These are phyloP conservation scores for Nebria ingens DNA, from an alignment of 1,140 invertebrate species.

Conservation along the genomic window DNA sequence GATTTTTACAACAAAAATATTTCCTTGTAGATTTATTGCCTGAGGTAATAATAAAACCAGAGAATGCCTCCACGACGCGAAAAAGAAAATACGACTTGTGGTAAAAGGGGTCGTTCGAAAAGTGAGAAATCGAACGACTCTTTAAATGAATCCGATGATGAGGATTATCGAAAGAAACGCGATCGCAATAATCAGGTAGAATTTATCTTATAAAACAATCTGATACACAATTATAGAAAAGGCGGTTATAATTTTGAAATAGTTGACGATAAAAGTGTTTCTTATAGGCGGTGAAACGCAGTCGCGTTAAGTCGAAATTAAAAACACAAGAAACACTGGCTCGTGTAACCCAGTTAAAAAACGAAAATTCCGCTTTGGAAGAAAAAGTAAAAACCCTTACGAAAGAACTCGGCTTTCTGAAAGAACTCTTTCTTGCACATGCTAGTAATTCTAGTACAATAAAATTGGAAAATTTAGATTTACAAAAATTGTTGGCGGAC, in stretches of 20 bases:
- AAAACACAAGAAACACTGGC: conserved; percentile 70
- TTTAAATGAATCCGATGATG: conserved; percentile 46
- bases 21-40: neutral
- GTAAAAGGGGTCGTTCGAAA: neutral
- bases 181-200: conserved; percentile 74
- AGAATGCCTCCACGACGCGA: conserved; percentile 28
- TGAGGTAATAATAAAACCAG: neutral
- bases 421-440: conserved; percentile 76
- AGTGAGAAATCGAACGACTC: conserved; percentile 19
- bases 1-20: neutral
- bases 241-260: conserved; percentile 11
- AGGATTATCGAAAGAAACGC: conserved; percentile 67
- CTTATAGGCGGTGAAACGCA: conserved; percentile 74
- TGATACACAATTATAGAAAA: no score
- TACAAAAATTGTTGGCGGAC: conserved; percentile 43
- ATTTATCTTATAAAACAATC: no score
- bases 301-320: conserved; percentile 75
- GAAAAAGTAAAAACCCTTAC: conserved; percentile 77
- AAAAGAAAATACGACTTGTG: conserved; percentile 18
- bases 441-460: conserved; percentile 45
- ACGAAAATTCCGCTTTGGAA: conserved; percentile 74
- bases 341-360: conserved; percentile 63
- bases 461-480: conserved; percentile 41
- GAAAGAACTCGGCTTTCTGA: conserved; percentile 76
- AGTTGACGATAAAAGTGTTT: conserved; percentile 5